These are phyloP conservation scores for Cotesia chilonis DNA, from an alignment of 1,140 invertebrate species.

Conservation along the genomic window DNA sequence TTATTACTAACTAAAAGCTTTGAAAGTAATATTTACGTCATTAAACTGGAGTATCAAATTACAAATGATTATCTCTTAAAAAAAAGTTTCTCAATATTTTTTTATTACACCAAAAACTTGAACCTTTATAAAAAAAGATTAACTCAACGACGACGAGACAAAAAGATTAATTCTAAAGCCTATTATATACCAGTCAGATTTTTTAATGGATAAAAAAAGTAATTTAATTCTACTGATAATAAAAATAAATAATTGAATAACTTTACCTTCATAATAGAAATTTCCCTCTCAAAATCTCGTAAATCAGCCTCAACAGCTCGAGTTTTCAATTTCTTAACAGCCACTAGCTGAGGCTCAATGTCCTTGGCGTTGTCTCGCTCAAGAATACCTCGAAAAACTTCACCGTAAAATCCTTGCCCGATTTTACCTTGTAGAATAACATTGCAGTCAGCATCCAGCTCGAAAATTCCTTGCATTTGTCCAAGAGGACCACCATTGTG, in stretches of 20 bases:
- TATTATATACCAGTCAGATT: not conserved
- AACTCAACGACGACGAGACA: too few relatives aligned
- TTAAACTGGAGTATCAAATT: not conserved
- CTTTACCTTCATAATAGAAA: slow-evolving; percentile 78
- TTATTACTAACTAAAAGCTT: too few relatives aligned
- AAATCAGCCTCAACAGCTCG: slow-evolving; percentile 60
- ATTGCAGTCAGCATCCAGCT: slow-evolving; percentile 66
- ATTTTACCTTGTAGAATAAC: slow-evolving; percentile 70
- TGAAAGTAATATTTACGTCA: too few relatives aligned
- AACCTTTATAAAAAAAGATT: too few relatives aligned
- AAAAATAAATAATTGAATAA: not conserved
- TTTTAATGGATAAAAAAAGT: too few relatives aligned
- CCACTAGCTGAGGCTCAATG: slow-evolving; percentile 69
- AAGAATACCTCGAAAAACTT: slow-evolving; percentile 73
- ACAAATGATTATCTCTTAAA: slow-evolving; percentile 22
- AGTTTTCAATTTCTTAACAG: slow-evolving; percentile 77
- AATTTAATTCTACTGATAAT: not conserved
- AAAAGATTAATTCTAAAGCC: too few relatives aligned
- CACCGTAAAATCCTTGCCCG: slow-evolving; percentile 77
- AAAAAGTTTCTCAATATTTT: slow-evolving; percentile 16
- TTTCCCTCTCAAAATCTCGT: slow-evolving; percentile 76
- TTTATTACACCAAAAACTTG: slow-evolving; percentile 25
- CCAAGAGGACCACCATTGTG: slow-evolving; percentile 45
- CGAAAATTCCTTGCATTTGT: slow-evolving; percentile 64
- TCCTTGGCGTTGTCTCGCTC: slow-evolving; percentile 64